These are phyloP conservation scores for Dasypogon diadema DNA, from an alignment of 2,888 invertebrate genomes.

Conservation along the genomic window DNA sequence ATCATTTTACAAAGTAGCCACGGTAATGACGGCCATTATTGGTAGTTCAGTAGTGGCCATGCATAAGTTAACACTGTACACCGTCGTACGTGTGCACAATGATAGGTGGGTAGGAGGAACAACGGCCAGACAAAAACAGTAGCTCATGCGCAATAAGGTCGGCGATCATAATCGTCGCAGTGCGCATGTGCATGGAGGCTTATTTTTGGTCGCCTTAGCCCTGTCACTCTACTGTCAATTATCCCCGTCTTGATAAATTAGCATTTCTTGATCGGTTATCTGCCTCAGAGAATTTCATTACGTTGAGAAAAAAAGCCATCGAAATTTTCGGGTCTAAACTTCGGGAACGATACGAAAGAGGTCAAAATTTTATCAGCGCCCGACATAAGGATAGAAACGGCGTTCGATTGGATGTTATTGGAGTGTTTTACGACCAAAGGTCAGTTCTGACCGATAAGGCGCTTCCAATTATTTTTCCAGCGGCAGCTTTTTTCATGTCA, in stretches of 20 bases:
- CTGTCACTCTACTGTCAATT: not conserved
- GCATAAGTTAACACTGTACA: not conserved
- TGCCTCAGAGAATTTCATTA: not conserved
- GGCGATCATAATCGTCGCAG: not conserved
- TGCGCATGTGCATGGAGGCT: not conserved
- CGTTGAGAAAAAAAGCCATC: not conserved
- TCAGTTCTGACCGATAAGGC: conserved; percentile 9
- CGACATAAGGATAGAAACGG: not conserved
- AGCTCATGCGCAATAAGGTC: not conserved
- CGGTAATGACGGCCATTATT: conserved; percentile 14
- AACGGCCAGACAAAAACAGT: not conserved
- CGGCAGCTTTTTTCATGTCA: not conserved
- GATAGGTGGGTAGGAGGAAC: not conserved
- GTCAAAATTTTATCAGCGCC: conserved; percentile 28
- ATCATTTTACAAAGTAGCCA: conserved; percentile 14
- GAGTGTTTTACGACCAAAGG: conserved; percentile 23
- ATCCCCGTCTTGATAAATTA: conserved; percentile 7
- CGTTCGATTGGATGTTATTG: not conserved
- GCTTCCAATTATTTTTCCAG: conserved; percentile 24
- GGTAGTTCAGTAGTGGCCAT: not conserved
- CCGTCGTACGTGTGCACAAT: not conserved
- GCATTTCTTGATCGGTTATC: conserved; percentile 8
- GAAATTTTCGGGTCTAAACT: not conserved
- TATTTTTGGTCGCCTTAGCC: not conserved
- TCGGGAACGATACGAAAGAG: not conserved